A percentile compares a stretch with the other conserved stretches of the same genome.
phyloP scores from a whole-genome alignment of 2,888 invertebrate species.

The Torymus tubicola region DNA sequence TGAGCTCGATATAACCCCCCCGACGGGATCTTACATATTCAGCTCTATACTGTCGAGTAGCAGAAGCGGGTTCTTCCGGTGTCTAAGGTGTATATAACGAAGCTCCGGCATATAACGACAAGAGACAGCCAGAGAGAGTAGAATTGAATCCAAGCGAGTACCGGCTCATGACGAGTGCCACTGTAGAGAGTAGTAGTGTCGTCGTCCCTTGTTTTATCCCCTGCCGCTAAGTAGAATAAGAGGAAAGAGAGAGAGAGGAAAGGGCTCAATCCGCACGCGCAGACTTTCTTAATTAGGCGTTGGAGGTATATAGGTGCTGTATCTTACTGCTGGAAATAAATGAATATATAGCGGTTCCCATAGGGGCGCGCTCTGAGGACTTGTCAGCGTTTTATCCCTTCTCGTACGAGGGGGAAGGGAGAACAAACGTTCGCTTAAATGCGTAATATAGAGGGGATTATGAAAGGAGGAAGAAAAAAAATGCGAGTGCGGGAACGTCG shows the following conservation, averaged over 20 bases:
- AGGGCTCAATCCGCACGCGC: slow-evolving; percentile 10
- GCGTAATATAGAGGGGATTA: background rate
- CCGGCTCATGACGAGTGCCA: background rate
- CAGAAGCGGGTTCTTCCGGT: too few species aligned
- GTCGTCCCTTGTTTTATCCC: slow-evolving; percentile 30
- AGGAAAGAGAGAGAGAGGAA: background rate
- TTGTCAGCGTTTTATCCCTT: slow-evolving; percentile 4
- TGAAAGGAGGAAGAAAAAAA: background rate
- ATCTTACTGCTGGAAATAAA: slow-evolving; percentile 7
- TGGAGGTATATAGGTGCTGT: background rate
- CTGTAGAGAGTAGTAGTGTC: background rate
- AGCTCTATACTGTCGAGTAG: too few species aligned
- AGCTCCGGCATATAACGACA: background rate
- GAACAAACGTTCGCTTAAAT: background rate
- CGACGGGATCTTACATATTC: too few species aligned
- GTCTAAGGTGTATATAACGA: slow-evolving; percentile 11
- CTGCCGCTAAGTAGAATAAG: background rate
- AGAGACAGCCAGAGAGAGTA: background rate
- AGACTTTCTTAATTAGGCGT: slow-evolving; percentile 34
- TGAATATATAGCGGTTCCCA: slow-evolving; percentile 20
- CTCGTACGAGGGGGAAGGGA: background rate
- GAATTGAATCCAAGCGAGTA: slow-evolving; percentile 25
- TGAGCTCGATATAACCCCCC: too few species aligned
- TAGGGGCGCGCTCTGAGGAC: background rate
- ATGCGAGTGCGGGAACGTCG: background rate